phyloP scores from a whole-genome alignment of 2,888 invertebrate genomes.

The Metopia argyrocephala region DNA sequence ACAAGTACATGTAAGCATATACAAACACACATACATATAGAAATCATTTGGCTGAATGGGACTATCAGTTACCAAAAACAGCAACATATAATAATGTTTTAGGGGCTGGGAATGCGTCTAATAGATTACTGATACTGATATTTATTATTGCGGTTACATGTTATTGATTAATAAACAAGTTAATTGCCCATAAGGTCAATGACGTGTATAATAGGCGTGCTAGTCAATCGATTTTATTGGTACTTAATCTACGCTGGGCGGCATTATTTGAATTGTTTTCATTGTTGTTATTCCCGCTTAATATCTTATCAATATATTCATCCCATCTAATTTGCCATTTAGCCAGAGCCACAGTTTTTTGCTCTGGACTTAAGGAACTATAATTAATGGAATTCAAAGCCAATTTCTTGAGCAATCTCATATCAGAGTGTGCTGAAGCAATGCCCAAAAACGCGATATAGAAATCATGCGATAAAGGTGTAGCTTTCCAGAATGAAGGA shows the following conservation, averaged over 20 bases:
- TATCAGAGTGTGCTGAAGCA: slow-evolving; percentile 83
- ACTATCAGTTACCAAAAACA: too few relatives aligned
- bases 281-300: slow-evolving; percentile 40
- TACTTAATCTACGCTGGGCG: slow-evolving; percentile 42
- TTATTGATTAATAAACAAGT: too few relatives aligned
- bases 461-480: slow-evolving; percentile 86
- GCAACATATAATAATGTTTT: too few relatives aligned
- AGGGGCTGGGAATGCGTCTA: too few relatives aligned
- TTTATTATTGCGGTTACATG: too few relatives aligned
- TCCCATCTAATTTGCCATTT: slow-evolving; percentile 82
- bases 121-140: too few relatives aligned
- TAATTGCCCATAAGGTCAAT: neutral
- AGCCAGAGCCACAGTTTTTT: slow-evolving; percentile 79
- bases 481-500: slow-evolving; percentile 87
- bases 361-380: slow-evolving; percentile 80
- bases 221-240: slow-evolving; percentile 73
- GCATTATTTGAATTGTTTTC: slow-evolving; percentile 26
- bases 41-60: too few relatives aligned
- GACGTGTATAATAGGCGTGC: slow-evolving; percentile 70
- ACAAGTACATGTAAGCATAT: too few relatives aligned
- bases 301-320: slow-evolving; percentile 78
- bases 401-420: slow-evolving; percentile 85
- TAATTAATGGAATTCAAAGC: slow-evolving; percentile 86
- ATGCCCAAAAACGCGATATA: slow-evolving; percentile 89
- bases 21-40: too few relatives aligned